Percentiles rank a stretch among this genome's conserved stretches.
phyloP scores from a whole-genome alignment of 2,888 invertebrate genomes.

The Mesorhabditis belari region DNA sequence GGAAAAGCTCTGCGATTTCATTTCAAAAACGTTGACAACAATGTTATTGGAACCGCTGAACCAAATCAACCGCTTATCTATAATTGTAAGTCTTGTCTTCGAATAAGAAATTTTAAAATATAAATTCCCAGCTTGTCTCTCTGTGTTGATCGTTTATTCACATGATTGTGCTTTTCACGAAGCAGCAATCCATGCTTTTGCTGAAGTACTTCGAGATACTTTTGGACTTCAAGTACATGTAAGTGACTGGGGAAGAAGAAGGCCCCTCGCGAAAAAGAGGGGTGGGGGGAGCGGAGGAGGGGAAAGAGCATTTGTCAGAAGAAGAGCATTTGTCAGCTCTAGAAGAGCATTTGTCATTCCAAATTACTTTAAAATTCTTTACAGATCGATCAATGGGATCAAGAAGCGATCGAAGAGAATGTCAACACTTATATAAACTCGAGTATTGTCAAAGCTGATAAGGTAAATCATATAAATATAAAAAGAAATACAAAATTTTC shows the following conservation, averaged over 20 bases:
- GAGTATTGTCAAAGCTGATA: constrained; percentile 43
- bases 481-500: neutral
- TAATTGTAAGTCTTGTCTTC: constrained; percentile 13
- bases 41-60: constrained; percentile 20
- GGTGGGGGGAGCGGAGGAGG: constrained; percentile 17
- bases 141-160: constrained; percentile 46
- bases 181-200: constrained; percentile 43
- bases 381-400: constrained; percentile 47
- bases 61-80: neutral
- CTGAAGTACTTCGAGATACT: constrained; percentile 39
- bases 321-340: neutral
- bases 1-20: neutral
- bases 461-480: constrained; percentile 8
- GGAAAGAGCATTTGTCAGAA: neutral
- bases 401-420: constrained; percentile 44
- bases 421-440: constrained; percentile 45
- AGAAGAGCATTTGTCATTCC: neutral
- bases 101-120: no score
- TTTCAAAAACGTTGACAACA: neutral
- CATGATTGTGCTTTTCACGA: constrained; percentile 49
- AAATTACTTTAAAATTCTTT: constrained; percentile 7
- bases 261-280: constrained; percentile 13
- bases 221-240: constrained; percentile 43
- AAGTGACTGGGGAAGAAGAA: constrained; percentile 24
- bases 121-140: constrained; percentile 6